Evolutionary conservation across 1,140 invertebrate genomes (phyloP), one percentile per base, ranked within the genome.

Genomic region (Ectropis grisescens): DNA sequence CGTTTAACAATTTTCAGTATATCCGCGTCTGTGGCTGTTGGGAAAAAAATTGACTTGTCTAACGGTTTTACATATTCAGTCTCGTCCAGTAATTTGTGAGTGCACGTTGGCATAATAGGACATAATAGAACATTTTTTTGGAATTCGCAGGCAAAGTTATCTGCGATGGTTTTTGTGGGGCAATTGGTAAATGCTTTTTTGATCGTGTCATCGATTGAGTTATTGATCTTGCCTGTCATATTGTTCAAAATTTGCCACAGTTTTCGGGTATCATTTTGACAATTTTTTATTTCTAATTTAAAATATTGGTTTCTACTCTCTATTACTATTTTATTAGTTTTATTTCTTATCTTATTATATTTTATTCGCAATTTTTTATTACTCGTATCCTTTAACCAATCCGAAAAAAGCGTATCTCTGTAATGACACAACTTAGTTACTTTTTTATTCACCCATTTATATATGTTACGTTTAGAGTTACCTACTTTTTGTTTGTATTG

Each of bases 301-400:
- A 23, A 11, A 33, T 23, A 43, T 1, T 6, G 12, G 12, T 43
- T 43, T 25, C n/a, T 43, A 5, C 11, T 24, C n/a, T 24, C 14
- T 14, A 37, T 13, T 13, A 37, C 9, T 14, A 33, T 14, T 25
- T 43, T 43, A 13, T 43, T 27, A 5, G 22, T 33, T 37, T 33
- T 33, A 33, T 43, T 43, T 37, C 41, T 28, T 10, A 37, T 9
- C 30, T 43, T 24, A 10, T 43, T 43, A 16, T 37, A 43, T 33
- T 43, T 16, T 30, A 33, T n/a, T 13, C 19, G 23, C 4, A 37
- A 13, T 29, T 28, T n/a, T 28, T 24, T 24, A 29, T 37, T 37
- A 3, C 9, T 22, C 1, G 25, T 23, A 29, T 43, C 25, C 31
- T 43, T 37, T 28, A 31, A n/a, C 24, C 16, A 37, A 2, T 13